Evolutionary conservation across 2,113 vertebrate genomes (phyloP).

Genomic region (Xenopus borealis): DNA sequence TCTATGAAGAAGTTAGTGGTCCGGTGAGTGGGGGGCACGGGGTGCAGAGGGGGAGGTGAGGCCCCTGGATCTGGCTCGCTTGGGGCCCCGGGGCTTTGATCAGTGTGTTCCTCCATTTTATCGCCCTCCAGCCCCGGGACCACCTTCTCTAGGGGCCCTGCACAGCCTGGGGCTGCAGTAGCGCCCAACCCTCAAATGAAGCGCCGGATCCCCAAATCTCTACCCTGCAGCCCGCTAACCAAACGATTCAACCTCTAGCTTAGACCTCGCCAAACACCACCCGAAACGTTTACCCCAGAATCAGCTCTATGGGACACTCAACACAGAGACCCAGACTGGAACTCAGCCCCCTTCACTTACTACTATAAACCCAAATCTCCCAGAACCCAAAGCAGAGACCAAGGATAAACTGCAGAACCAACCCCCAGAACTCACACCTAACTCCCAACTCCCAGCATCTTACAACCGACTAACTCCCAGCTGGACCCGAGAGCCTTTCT

Average conservation of each 20-base stretch:
- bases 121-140: slow-evolving; percentile 43
- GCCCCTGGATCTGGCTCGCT: slow-evolving; percentile 58
- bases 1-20: slow-evolving; percentile 96
- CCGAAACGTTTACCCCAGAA: too few relatives aligned
- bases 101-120: slow-evolving; percentile 73
- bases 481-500: background rate
- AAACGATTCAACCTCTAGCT: too few relatives aligned
- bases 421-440: background rate
- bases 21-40: slow-evolving; percentile 77
- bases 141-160: slow-evolving; percentile 4
- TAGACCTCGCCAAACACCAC: too few relatives aligned
- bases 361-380: too few relatives aligned
- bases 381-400: too few relatives aligned
- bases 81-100: slow-evolving; percentile 58
- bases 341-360: too few relatives aligned
- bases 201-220: too few relatives aligned
- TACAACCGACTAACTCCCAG: background rate
- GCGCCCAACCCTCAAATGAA: too few relatives aligned
- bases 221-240: too few relatives aligned
- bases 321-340: too few relatives aligned
- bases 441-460: background rate
- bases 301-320: too few relatives aligned
- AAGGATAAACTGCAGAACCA: too few relatives aligned
- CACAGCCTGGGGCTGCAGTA: background rate
- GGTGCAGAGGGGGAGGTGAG: slow-evolving; percentile 71